These are phyloP conservation scores for Chloroceryle amazona DNA, from an alignment of 2,797 vertebrate species.

Conservation along the genomic window DNA sequence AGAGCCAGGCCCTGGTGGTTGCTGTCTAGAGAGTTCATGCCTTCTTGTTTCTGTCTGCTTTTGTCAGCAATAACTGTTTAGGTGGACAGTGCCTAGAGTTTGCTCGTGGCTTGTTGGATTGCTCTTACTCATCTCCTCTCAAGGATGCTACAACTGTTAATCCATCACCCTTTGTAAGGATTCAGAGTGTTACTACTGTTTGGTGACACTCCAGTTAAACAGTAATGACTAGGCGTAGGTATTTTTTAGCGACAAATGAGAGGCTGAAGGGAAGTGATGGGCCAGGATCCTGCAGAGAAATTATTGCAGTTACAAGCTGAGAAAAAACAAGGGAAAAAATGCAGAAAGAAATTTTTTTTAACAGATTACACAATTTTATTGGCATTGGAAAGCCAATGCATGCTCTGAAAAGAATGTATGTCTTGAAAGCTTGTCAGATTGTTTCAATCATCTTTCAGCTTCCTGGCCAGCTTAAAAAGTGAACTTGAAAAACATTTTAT, in stretches of 20 bases:
- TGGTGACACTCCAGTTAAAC: background rate
- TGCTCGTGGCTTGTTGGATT: fast-evolving
- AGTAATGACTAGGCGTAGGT: background rate
- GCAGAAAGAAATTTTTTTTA: background rate
- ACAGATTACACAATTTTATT: background rate
- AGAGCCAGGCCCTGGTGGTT: background rate
- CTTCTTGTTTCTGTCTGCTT: background rate
- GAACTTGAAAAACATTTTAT: background rate
- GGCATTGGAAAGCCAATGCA: background rate
- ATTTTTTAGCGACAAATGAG: background rate
- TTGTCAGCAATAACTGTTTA: conserved; percentile 1
- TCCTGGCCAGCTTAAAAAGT: background rate
- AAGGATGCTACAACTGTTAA: background rate
- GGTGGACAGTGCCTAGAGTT: background rate
- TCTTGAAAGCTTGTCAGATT: background rate
- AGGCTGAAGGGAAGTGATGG: background rate
- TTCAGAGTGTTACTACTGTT: background rate
- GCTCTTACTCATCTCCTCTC: background rate
- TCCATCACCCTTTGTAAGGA: background rate
- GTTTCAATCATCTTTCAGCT: conserved; percentile 5
- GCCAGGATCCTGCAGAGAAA: background rate
- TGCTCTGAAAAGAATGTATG: background rate
- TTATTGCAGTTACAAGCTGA: background rate
- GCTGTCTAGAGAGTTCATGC: background rate
- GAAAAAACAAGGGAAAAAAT: background rate